Evolutionary conservation across 1,140 invertebrate genomes (phyloP).

Genomic region (Eriocheir sinensis): DNA sequence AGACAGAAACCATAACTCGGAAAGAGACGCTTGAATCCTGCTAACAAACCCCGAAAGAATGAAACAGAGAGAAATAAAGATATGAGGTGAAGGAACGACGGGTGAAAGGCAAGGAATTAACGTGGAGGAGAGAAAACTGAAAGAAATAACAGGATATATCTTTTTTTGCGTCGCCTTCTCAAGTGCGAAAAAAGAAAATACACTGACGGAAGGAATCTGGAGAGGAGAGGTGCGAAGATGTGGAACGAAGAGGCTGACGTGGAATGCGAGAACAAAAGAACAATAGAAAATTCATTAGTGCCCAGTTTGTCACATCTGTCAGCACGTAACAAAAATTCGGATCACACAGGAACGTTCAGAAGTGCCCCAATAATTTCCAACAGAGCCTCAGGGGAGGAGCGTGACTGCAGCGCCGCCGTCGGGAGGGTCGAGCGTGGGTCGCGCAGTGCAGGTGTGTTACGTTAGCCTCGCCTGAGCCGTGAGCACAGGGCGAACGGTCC

Average conservation of each 20-base stretch:
- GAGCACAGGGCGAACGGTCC: neutral
- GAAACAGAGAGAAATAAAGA: constrained; percentile 48
- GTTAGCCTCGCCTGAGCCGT: neutral
- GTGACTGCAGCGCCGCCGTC: neutral
- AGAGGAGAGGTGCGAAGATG: constrained; percentile 28
- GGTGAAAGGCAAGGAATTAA: constrained; percentile 7
- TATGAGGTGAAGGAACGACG: neutral
- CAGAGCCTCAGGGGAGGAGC: neutral
- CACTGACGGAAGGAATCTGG: constrained; percentile 8
- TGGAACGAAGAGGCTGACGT: constrained; percentile 3
- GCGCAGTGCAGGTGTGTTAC: neutral
- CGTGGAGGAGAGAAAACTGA: constrained; percentile 6
- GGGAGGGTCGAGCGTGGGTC: neutral
- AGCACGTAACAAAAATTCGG: constrained; percentile 6
- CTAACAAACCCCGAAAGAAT: neutral
- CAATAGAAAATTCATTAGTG: constrained; percentile 28
- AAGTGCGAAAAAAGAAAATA: neutral
- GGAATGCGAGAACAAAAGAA: constrained; percentile 32
- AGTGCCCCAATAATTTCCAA: constrained; percentile 16
- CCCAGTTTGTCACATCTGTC: constrained; percentile 13
- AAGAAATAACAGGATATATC: constrained; percentile 9
- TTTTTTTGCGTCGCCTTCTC: neutral
- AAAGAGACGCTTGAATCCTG: constrained; percentile 2
- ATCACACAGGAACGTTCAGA: neutral
- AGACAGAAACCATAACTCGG: constrained; percentile 23